Conservation (phyloP, 2,888 invertebrate species). For the Aethes cnicana region DNA sequence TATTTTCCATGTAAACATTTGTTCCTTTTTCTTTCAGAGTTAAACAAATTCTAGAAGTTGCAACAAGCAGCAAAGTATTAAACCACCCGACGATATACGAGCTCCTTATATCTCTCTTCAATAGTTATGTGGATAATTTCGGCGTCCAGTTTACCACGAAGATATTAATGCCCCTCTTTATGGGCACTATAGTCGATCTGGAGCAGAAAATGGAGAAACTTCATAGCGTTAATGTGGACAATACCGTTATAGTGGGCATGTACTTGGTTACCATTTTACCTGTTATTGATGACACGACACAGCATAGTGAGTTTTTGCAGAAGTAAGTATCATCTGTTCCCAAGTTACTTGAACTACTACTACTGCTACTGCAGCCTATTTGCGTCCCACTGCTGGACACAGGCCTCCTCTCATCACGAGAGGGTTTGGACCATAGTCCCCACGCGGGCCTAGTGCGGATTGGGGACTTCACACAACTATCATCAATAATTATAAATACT, state of each 20-base stretch:
- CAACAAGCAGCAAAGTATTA: conserved; percentile 57
- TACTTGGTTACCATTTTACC: conserved; percentile 82
- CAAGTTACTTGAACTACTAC: no score
- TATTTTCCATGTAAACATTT: no score
- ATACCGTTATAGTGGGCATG: conserved; percentile 82
- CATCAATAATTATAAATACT: no score
- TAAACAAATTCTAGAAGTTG: conserved; percentile 65
- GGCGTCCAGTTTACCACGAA: conserved; percentile 83
- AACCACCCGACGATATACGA: conserved; percentile 64
- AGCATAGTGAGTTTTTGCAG: conserved; percentile 81
- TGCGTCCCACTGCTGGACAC: no score
- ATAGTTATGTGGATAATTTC: conserved; percentile 83
- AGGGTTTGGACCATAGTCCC: no score
- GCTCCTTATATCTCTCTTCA: conserved; percentile 60
- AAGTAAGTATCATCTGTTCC: conserved; percentile 74
- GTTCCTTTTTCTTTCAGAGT: conserved; percentile 64
- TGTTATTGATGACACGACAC: conserved; percentile 72
- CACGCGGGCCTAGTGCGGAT: no score
- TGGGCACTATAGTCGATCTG: conserved; percentile 79
- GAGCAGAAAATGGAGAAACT: conserved; percentile 84
- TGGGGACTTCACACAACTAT: no score
- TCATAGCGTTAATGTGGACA: conserved; percentile 76
- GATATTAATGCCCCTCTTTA: conserved; percentile 82
- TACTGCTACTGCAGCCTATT: no score
- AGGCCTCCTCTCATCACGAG: no score